phyloP scores from a whole-genome alignment of 2,113 vertebrate genomes.

The cat (Felis catus) region F.catus_Fca126_mat1.0 CM031412.1:135287001-135287500 shows the following conservation, averaged over 20 bases:
- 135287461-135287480: background rate
- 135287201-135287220: background rate
- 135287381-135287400: background rate
- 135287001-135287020: conserved; percentile 49
- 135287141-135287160: background rate
- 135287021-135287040: conserved; percentile 75
- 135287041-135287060: conserved; percentile 60
- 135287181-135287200: background rate
- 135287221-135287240: background rate
- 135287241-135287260: background rate
- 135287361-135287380: background rate
- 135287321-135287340: background rate
- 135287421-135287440: background rate
- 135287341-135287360: background rate
- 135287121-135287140: background rate
- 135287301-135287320: background rate
- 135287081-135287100: conserved; percentile 39
- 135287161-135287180: background rate
- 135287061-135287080: background rate
- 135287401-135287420: background rate
- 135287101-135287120: conserved; percentile 64
- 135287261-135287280: background rate
- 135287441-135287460: background rate
- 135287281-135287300: background rate
- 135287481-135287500: background rate